phyloP scores from a whole-genome alignment of 2,113 vertebrate species.

The Cercopithecus mona region DNA sequence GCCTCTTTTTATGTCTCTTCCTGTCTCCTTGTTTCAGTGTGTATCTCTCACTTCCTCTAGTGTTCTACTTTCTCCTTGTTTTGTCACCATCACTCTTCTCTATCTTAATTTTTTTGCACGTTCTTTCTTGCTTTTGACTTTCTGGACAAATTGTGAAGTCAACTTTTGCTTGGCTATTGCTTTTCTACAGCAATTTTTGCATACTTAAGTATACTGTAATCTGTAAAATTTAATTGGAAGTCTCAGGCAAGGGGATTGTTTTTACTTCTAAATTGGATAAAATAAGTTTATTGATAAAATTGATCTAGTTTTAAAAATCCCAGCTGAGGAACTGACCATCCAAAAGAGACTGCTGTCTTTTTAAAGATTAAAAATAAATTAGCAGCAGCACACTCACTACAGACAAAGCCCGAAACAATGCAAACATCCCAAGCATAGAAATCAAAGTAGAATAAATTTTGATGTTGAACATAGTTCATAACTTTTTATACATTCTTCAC shows the following conservation, averaged over 20 bases:
- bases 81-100: not conserved
- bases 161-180: not conserved
- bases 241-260: not conserved
- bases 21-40: not conserved
- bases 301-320: not conserved
- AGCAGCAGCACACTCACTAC: not conserved
- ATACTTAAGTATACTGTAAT: not conserved
- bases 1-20: not conserved
- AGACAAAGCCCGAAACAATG: not conserved
- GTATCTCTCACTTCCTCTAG: not conserved
- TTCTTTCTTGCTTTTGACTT: not conserved
- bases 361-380: not conserved
- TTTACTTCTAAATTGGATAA: constrained; percentile 4
- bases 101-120: not conserved
- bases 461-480: not conserved
- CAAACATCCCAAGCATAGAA: not conserved
- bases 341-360: not conserved
- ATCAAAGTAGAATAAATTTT: constrained; percentile 1
- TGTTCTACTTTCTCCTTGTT: not conserved
- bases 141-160: not conserved
- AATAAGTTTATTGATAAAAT: not conserved
- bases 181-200: not conserved
- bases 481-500: not conserved
- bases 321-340: not conserved
- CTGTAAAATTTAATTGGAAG: not conserved